A percentile compares a stretch with the other conserved stretches of the same genome.
Evolutionary conservation across 2,113 vertebrate genomes (phyloP).

Genomic region (Jacana jacana): DNA sequence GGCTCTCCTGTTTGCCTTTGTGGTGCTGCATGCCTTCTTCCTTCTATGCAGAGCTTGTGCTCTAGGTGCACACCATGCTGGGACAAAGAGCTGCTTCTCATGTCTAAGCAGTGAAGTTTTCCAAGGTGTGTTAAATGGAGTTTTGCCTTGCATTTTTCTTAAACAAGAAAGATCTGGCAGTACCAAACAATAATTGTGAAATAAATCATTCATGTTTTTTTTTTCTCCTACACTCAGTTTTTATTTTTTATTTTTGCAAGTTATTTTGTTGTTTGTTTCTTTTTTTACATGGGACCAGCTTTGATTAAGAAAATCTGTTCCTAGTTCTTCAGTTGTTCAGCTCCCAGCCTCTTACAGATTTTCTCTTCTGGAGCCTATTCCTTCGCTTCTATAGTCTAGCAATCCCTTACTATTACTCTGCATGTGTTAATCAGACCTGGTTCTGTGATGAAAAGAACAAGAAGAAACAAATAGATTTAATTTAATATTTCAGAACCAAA

Average conservation of each 20-base stretch:
- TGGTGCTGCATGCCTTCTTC: neutral
- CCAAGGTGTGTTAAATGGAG: neutral
- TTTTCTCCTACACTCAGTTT: neutral
- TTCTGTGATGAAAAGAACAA: neutral
- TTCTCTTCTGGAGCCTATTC: neutral
- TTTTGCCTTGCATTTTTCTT: constrained; percentile 9
- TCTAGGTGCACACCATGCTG: neutral
- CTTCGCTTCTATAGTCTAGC: neutral
- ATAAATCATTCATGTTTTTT: neutral
- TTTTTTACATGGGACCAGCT: neutral
- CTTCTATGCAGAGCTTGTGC: neutral
- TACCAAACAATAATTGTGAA: neutral
- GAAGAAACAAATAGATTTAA: neutral
- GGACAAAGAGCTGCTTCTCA: neutral
- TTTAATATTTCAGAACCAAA: neutral
- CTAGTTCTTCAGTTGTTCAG: neutral
- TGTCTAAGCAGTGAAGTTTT: neutral
- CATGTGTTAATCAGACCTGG: neutral
- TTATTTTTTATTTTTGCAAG: neutral
- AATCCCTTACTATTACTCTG: neutral
- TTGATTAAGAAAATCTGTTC: neutral
- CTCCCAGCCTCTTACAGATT: neutral
- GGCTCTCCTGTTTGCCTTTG: neutral
- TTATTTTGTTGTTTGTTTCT: too few species aligned
- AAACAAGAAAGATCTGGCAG: neutral